phyloP scores from a whole-genome alignment of 1,140 invertebrate genomes.

The Dreissena polymorpha region DNA sequence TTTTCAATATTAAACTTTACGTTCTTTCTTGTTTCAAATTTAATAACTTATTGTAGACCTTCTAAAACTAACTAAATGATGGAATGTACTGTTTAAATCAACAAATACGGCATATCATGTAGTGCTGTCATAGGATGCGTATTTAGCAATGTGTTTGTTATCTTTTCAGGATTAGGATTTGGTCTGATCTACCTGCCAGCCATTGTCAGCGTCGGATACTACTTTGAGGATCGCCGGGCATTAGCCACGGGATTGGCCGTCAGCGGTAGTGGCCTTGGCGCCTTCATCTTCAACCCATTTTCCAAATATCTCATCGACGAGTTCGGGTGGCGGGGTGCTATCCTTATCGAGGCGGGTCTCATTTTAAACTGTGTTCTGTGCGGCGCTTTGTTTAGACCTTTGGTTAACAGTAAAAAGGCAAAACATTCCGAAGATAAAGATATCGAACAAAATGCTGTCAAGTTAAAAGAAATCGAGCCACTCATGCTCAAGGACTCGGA shows the following conservation, averaged over 20 bases:
- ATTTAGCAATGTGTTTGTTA: not conserved
- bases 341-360: constrained; percentile 90
- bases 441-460: constrained; percentile 6
- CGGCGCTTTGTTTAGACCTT: constrained; percentile 89
- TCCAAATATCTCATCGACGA: constrained; percentile 70
- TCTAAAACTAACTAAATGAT: no score
- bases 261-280: constrained; percentile 76
- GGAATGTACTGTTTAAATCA: no score
- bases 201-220: constrained; percentile 95
- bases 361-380: constrained; percentile 89
- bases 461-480: not conserved
- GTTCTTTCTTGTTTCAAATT: no score
- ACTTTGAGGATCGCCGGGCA: constrained; percentile 94
- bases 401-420: constrained; percentile 72
- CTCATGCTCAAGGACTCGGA: constrained; percentile 4
- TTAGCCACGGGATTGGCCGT: constrained; percentile 92
- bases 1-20: no score
- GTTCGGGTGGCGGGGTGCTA: constrained; percentile 80
- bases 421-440: constrained; percentile 15
- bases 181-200: constrained; percentile 95
- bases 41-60: no score
- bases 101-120: no score
- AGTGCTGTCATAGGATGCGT: no score
- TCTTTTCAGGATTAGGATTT: constrained; percentile 88
- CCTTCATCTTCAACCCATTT: constrained; percentile 75